Evolutionary conservation across 1,140 invertebrate genomes (phyloP).

Genomic region (Plectus sambesii): DNA sequence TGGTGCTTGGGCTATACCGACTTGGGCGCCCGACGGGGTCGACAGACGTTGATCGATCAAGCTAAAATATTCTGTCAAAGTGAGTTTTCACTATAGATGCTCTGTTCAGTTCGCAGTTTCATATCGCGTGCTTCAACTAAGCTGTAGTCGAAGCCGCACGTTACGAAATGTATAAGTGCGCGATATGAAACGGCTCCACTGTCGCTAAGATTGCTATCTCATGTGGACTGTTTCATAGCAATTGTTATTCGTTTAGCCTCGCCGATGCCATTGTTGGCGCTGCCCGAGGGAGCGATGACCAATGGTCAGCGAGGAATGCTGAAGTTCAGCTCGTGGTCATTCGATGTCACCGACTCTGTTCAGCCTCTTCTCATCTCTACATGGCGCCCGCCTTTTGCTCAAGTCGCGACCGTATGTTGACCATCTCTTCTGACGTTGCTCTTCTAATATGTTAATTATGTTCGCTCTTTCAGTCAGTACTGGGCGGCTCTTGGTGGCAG

Average conservation of each 20-base stretch:
- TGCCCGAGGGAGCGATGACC: conserved; percentile 56
- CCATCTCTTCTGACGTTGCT: neutral
- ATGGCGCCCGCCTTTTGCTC: conserved; percentile 22
- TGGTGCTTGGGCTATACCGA: conserved; percentile 45
- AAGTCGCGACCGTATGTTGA: conserved; percentile 23
- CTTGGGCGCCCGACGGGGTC: conserved; percentile 40
- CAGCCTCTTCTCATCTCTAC: conserved; percentile 45
- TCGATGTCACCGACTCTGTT: conserved; percentile 37
- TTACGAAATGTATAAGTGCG: too few relatives aligned
- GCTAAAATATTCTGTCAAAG: conserved; percentile 20
- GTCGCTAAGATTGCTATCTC: too few relatives aligned
- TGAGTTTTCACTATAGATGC: conserved; percentile 11
- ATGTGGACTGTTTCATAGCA: conserved; percentile 1
- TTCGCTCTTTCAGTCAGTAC: conserved; percentile 49
- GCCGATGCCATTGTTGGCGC: conserved; percentile 48
- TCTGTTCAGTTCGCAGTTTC: neutral
- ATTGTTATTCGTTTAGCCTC: conserved; percentile 28
- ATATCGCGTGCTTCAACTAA: too few relatives aligned
- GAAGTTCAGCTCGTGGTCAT: conserved; percentile 49
- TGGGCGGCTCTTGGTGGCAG: conserved; percentile 53
- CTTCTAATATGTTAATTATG: neutral
- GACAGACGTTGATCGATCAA: conserved; percentile 32
- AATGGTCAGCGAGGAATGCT: conserved; percentile 54
- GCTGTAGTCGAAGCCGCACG: too few relatives aligned
- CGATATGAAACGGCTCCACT: too few relatives aligned